Evolutionary conservation across 2,113 vertebrate genomes (phyloP), one percentile per base, ranked within the genome.

Genomic region (Lichenostomus cassidix): DNA sequence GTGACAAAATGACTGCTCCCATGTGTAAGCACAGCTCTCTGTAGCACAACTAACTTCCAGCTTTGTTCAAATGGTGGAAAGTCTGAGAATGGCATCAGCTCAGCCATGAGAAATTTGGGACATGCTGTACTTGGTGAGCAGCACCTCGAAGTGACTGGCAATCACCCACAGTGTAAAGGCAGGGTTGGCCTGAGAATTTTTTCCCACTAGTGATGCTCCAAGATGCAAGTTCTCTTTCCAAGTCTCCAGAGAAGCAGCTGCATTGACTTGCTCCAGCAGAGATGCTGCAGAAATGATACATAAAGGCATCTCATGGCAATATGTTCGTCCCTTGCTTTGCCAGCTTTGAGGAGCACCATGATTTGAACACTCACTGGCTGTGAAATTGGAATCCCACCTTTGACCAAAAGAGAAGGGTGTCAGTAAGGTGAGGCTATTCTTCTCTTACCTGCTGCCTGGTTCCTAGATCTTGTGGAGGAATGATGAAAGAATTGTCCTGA

Each of bases 1-100:
- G 78, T 90, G 68, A 64, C 92, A 94, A 88, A 95, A 68, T 88
- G 39, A 81, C 83, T 90, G 71, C 46, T 95, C 75, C 67, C 92
- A 86, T 70, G 63, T 83, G 93, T 67, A 93, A 90, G 79, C 59
- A 37, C 10, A 85, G 11, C 15, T 90, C 44, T 87, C 59, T 65
- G 31, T 47, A 63, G 64, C 67, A 79, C 67, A 94, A 63, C 77
- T 77, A 79, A 77, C 63, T 80, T 92, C 58, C 81, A 92, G 91
- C 91, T 94, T 94, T 90, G 23, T 84, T 94, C 63, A 89, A 79
- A 50, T 44, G 33, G 27, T 93, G 82, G 71, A 83, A 91, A 91
- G 55, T 63, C 63, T 92, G 63, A 87, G 91, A 92, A 89, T 52
- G 77, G 62, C 93, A 91, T 77, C 75, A 92, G 12, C 79, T 90